Conservation (phyloP, 2,797 vertebrate genomes). For the Knipowitschia caucasica region DNA sequence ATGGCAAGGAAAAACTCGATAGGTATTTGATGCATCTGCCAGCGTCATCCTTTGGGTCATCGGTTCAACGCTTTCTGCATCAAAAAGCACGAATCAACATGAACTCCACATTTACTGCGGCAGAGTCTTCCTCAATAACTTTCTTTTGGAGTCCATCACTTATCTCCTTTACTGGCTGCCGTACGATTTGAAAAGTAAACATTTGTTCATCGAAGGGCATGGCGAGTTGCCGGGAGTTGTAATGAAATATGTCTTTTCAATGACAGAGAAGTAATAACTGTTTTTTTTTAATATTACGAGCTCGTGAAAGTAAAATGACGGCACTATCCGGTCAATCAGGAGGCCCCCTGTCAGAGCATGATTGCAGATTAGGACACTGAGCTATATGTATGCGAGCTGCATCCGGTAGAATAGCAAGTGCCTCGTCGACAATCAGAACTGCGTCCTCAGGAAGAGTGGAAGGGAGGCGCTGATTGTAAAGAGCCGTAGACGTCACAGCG, state of each 20-base stretch:
- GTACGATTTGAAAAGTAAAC: conserved; percentile 26
- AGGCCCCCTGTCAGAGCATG: conserved; percentile 38
- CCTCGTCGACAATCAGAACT: conserved; percentile 63
- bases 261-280: not conserved
- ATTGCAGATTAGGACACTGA: conserved; percentile 60
- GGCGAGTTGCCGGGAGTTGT: not conserved
- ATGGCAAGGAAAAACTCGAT: too few relatives aligned
- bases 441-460: conserved; percentile 24
- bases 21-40: too few relatives aligned
- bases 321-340: conserved; percentile 54
- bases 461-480: conserved; percentile 47
- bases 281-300: conserved; percentile 18
- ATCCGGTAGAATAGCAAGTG: conserved; percentile 54
- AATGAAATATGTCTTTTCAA: not conserved
- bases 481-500: conserved; percentile 45
- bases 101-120: not conserved
- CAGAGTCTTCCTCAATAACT: not conserved
- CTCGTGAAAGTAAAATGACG: conserved; percentile 26
- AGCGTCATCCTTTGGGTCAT: too few relatives aligned
- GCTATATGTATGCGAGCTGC: conserved; percentile 46
- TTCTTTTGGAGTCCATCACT: not conserved
- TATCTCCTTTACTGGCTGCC: conserved; percentile 15
- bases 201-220: conserved; percentile 26
- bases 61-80: too few relatives aligned
- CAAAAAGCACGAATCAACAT: too few relatives aligned